Evolutionary conservation across 2,797 vertebrate genomes (phyloP).

Genomic region (Botia almorhae): DNA sequence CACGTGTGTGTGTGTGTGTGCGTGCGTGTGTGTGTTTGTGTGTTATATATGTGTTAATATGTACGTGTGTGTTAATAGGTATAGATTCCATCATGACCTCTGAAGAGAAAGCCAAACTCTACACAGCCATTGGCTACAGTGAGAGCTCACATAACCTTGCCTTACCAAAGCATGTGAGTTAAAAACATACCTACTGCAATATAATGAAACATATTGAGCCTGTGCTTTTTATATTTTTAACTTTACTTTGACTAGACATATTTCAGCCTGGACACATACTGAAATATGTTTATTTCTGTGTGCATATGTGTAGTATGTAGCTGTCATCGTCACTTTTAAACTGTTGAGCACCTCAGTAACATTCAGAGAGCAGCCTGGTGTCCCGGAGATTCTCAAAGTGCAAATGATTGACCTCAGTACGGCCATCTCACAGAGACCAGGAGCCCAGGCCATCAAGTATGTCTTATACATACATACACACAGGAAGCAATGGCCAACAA

Average conservation of each 20-base stretch:
- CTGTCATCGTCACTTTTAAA: conserved; percentile 86
- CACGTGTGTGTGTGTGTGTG: no score
- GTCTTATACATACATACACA: conserved; percentile 33
- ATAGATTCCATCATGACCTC: conserved; percentile 90
- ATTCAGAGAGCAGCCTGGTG: conserved; percentile 82
- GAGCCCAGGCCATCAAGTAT: conserved; percentile 93
- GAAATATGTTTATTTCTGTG: background rate
- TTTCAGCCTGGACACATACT: background rate
- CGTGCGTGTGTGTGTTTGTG: no score
- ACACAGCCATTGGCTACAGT: conserved; percentile 95
- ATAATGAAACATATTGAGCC: background rate
- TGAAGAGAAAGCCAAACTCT: conserved; percentile 93
- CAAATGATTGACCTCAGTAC: conserved; percentile 92
- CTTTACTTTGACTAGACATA: no score
- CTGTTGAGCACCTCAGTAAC: conserved; percentile 89
- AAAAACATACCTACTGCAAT: background rate
- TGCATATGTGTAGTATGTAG: conserved; percentile 83
- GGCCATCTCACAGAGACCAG: conserved; percentile 90
- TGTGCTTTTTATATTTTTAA: background rate
- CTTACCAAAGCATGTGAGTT: conserved; percentile 83
- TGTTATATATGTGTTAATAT: no score
- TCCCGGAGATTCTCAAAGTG: conserved; percentile 91
- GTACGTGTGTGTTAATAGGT: conserved; percentile 68
- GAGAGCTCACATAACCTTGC: conserved; percentile 85
- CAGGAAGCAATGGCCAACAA: background rate